These are phyloP conservation scores for Serrognathus titanus DNA, from an alignment of 2,888 invertebrate genomes.

Conservation along the genomic window DNA sequence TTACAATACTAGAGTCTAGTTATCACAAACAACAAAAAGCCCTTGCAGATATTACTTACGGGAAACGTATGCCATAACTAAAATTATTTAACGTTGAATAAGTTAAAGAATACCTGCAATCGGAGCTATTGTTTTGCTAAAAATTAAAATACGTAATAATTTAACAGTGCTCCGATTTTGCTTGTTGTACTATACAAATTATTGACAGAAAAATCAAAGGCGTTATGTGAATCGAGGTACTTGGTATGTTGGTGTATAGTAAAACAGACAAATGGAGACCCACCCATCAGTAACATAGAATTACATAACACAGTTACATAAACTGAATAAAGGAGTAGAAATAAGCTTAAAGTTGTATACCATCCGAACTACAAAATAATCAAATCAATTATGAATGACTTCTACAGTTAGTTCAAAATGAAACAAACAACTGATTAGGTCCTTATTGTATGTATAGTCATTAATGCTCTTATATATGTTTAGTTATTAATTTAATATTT, in stretches of 20 bases:
- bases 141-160: not conserved
- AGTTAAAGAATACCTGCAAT: slow-evolving; percentile 4
- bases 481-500: too few relatives aligned
- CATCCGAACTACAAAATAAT: too few relatives aligned
- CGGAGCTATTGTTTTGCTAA: slow-evolving; percentile 12
- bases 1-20: slow-evolving; percentile 18
- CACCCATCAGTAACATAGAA: slow-evolving; percentile 3
- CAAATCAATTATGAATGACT: too few relatives aligned
- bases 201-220: not conserved
- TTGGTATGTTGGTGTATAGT: not conserved
- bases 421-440: too few relatives aligned
- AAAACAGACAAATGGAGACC: not conserved
- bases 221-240: not conserved
- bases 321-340: not conserved
- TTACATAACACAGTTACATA: slow-evolving; percentile 8
- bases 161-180: slow-evolving; percentile 3
- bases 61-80: too few relatives aligned
- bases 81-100: too few relatives aligned
- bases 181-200: not conserved
- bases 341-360: slow-evolving; percentile 2
- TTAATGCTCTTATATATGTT: too few relatives aligned
- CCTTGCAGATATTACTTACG: slow-evolving; percentile 13
- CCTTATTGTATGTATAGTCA: too few relatives aligned
- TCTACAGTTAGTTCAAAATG: too few relatives aligned
- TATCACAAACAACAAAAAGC: slow-evolving; percentile 22